A percentile compares a stretch with the other conserved stretches of the same genome.
phyloP scores from a whole-genome alignment of 2,797 vertebrate species.

The Numenius phaeopus region DNA sequence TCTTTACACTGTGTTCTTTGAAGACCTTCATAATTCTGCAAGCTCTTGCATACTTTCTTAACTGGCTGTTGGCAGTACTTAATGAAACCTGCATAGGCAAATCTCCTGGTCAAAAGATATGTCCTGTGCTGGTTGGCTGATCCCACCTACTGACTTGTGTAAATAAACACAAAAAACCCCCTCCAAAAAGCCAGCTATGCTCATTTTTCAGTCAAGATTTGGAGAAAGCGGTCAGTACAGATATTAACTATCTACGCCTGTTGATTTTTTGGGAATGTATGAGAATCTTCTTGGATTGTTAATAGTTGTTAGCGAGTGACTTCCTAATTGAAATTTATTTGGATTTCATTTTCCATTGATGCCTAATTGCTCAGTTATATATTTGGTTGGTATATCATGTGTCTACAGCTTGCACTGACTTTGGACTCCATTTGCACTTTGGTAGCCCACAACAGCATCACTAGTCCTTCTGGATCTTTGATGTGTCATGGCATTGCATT shows the following conservation, averaged over 20 bases:
- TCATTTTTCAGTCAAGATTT: neutral
- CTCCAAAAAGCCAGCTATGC: neutral
- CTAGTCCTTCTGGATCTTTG: neutral
- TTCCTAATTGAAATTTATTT: neutral
- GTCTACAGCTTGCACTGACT: neutral
- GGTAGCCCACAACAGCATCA: neutral
- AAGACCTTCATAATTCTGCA: neutral
- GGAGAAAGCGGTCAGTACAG: neutral
- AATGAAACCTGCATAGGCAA: neutral
- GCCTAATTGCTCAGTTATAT: neutral
- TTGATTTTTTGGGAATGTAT: neutral
- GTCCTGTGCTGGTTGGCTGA: neutral
- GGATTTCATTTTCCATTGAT: neutral
- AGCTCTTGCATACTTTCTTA: neutral
- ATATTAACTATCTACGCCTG: neutral
- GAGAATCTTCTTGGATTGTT: neutral
- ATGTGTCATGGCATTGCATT: neutral
- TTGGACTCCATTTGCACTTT: neutral
- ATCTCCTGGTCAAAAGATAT: neutral
- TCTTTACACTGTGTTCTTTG: neutral
- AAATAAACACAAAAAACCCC: neutral
- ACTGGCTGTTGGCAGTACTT: neutral
- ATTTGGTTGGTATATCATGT: neutral
- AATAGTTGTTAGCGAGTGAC: neutral
- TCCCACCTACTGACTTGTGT: neutral